Conservation (phyloP, 2,797 vertebrate species). For the Fundulus diaphanus region DNA sequence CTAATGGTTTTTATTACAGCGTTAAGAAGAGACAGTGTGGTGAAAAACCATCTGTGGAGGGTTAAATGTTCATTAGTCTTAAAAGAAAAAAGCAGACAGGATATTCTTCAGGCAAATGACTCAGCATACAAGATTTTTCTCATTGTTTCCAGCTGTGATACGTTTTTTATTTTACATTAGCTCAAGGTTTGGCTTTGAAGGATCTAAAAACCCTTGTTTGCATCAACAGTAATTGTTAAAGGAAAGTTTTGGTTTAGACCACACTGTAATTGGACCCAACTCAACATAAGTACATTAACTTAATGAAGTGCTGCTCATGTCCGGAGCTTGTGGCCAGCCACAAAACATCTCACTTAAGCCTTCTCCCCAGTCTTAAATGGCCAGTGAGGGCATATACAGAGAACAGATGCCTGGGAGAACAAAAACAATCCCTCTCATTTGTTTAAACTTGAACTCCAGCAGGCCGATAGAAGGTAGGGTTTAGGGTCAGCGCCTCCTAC, state of each 20-base stretch:
- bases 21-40: constrained; percentile 33
- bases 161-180: constrained; percentile 28
- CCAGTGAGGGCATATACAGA: constrained; percentile 28
- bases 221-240: constrained; percentile 10
- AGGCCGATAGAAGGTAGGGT: constrained; percentile 60
- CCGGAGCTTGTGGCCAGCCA: constrained; percentile 21
- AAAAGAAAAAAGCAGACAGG: constrained; percentile 57
- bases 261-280: constrained; percentile 18
- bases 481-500: constrained; percentile 51
- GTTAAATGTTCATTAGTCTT: constrained; percentile 68
- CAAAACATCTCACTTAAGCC: constrained; percentile 42
- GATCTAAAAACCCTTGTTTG: constrained; percentile 27
- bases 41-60: constrained; percentile 57
- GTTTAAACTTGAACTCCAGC: constrained; percentile 77
- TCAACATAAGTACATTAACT: constrained; percentile 16
- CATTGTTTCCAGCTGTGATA: constrained; percentile 58
- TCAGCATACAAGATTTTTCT: constrained; percentile 61
- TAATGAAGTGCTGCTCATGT: constrained; percentile 18
- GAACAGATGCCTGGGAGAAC: constrained; percentile 47
- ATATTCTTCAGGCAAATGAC: constrained; percentile 55
- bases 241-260: constrained; percentile 20
- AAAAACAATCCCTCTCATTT: constrained; percentile 63
- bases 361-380: constrained; percentile 39
- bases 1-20: constrained; percentile 16
- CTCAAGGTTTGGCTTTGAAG: constrained; percentile 22